Evolutionary conservation across 2,797 vertebrate genomes (phyloP).

Genomic region (Agapornis canus): DNA sequence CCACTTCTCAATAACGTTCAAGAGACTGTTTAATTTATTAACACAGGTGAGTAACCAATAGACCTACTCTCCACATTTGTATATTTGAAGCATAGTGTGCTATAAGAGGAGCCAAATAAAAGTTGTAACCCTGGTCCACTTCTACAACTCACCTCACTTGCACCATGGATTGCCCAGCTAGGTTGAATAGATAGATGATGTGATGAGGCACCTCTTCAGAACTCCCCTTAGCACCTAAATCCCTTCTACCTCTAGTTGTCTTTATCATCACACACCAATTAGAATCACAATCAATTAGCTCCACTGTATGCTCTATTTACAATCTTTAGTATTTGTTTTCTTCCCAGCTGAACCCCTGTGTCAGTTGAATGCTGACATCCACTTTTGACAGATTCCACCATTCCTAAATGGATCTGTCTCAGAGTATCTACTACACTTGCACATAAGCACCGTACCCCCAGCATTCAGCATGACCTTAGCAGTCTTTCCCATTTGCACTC

Average conservation of each 20-base stretch:
- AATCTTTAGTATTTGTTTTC: neutral
- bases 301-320: neutral
- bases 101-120: neutral
- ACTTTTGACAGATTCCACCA: neutral
- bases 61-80: neutral
- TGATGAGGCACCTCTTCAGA: neutral
- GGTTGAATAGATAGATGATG: neutral
- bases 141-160: neutral
- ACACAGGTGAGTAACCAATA: neutral
- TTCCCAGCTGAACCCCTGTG: neutral
- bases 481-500: neutral
- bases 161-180: neutral
- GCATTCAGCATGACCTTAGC: neutral
- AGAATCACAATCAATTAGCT: neutral
- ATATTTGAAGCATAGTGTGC: neutral
- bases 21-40: neutral
- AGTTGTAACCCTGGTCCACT: neutral
- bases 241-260: neutral
- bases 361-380: neutral
- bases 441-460: neutral
- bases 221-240: neutral
- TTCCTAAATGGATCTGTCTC: neutral
- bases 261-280: neutral
- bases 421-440: neutral
- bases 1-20: neutral